Conservation (phyloP, 1,140 invertebrate species). For the Trichonephila clavipes region DNA sequence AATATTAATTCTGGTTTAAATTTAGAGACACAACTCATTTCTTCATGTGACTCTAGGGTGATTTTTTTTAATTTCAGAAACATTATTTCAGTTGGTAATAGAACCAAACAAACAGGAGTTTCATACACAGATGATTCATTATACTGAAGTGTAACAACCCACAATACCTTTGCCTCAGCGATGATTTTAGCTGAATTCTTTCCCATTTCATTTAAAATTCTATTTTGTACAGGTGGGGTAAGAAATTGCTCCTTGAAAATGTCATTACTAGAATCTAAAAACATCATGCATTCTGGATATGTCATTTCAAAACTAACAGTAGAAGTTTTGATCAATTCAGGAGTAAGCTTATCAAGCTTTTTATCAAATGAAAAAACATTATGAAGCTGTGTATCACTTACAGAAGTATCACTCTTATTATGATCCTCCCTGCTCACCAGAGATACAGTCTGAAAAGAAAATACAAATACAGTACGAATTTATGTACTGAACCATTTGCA, state of each 20-base stretch:
- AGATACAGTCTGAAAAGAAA: neutral
- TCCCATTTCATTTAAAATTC: neutral
- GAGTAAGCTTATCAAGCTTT: neutral
- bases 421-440: no score
- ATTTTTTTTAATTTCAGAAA: slow-evolving; percentile 57
- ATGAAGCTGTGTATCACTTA: slow-evolving; percentile 45
- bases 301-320: slow-evolving; percentile 40
- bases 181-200: neutral
- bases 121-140: slow-evolving; percentile 15
- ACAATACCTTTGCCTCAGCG: slow-evolving; percentile 16
- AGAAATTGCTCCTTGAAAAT: neutral
- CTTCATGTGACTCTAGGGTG: neutral
- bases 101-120: slow-evolving; percentile 45
- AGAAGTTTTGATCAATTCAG: neutral
- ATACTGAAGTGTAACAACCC: slow-evolving; percentile 31
- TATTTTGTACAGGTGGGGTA: neutral
- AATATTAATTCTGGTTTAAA: slow-evolving; percentile 39
- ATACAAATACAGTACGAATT: neutral
- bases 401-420: neutral
- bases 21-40: slow-evolving; percentile 5
- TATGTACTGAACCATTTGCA: neutral
- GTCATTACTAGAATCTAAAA: slow-evolving; percentile 18
- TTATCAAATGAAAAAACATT: neutral
- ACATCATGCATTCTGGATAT: slow-evolving; percentile 53
- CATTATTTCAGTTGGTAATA: slow-evolving; percentile 32